phyloP scores from a whole-genome alignment of 2,888 invertebrate genomes.

The Rambutsinella grinnellia region DNA sequence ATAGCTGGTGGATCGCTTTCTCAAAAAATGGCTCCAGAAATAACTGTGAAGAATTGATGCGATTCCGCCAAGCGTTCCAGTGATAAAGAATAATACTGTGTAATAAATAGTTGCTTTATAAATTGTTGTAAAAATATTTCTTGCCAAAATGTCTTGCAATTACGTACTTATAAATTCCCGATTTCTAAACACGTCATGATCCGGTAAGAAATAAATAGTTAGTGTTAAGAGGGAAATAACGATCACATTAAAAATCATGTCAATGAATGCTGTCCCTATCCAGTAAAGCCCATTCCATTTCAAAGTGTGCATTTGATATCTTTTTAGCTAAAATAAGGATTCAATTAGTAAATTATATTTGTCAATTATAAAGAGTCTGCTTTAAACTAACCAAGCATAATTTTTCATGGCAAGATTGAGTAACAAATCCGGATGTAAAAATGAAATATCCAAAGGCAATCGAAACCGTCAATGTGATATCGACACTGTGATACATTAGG shows the following conservation, averaged over 20 bases:
- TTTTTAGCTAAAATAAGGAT: slow-evolving; percentile 29
- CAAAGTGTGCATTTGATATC: slow-evolving; percentile 38
- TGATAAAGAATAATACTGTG: slow-evolving; percentile 33
- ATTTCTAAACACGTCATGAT: slow-evolving; percentile 20
- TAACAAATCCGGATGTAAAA: slow-evolving; percentile 43
- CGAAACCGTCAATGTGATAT: slow-evolving; percentile 32
- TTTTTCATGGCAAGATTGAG: slow-evolving; percentile 38
- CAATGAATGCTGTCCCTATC: slow-evolving; percentile 18
- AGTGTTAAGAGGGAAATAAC: not conserved
- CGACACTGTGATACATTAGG: not conserved
- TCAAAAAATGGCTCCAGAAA: slow-evolving; percentile 27
- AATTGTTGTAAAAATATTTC: no score
- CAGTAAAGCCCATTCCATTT: slow-evolving; percentile 37
- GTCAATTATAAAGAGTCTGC: not conserved
- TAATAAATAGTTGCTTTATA: no score
- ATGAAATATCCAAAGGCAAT: slow-evolving; percentile 44
- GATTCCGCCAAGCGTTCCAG: slow-evolving; percentile 31
- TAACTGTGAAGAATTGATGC: slow-evolving; percentile 32
- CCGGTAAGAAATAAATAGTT: slow-evolving; percentile 16
- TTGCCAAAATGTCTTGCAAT: no score
- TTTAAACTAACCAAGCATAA: slow-evolving; percentile 8
- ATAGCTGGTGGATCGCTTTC: slow-evolving; percentile 25
- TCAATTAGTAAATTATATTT: no score
- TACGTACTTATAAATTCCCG: slow-evolving; percentile 27
- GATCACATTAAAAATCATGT: not conserved